Percentiles rank a stretch among this genome's conserved stretches.
Conservation (phyloP, 2,888 invertebrate species). For the Pammene aurita region DNA sequence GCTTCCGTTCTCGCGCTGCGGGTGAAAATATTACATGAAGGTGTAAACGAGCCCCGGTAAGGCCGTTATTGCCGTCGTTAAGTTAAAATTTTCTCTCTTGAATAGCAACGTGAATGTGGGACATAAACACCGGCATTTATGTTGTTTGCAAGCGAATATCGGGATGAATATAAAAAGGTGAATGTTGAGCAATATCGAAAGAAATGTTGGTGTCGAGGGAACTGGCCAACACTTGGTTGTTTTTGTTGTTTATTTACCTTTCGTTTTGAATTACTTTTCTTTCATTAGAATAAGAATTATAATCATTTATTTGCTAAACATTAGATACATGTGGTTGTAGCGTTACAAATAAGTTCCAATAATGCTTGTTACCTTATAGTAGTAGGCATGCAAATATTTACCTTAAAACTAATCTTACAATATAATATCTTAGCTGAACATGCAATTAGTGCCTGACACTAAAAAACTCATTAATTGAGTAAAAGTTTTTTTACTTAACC, state of each 20-base stretch:
- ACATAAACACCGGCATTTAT: slow-evolving; percentile 69
- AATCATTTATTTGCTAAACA: too few relatives aligned
- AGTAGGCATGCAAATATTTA: too few relatives aligned
- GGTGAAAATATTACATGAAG: slow-evolving; percentile 68
- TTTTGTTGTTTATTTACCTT: slow-evolving; percentile 23
- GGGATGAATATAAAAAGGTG: slow-evolving; percentile 54
- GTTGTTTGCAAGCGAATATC: slow-evolving; percentile 67
- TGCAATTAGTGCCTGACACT: too few relatives aligned
- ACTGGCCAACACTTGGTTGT: slow-evolving; percentile 22
- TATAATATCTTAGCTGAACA: too few relatives aligned
- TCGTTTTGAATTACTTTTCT: slow-evolving; percentile 7
- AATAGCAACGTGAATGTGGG: slow-evolving; percentile 66
- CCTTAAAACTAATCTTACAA: too few relatives aligned
- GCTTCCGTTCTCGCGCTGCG: slow-evolving; percentile 61
- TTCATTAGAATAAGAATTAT: too few relatives aligned
- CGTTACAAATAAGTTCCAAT: too few relatives aligned
- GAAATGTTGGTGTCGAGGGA: slow-evolving; percentile 33
- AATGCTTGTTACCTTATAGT: too few relatives aligned
- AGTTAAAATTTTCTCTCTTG: slow-evolving; percentile 73
- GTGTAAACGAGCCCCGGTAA: slow-evolving; percentile 70
- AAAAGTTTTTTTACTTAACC: too few relatives aligned
- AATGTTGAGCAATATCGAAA: slow-evolving; percentile 39
- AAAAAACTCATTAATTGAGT: too few relatives aligned
- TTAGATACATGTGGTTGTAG: too few relatives aligned
- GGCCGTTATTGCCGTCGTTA: slow-evolving; percentile 72